A percentile compares a stretch with the other conserved stretches of the same genome.
Evolutionary conservation across 2,888 invertebrate species (phyloP).

Genomic region (Epinotia ramella): DNA sequence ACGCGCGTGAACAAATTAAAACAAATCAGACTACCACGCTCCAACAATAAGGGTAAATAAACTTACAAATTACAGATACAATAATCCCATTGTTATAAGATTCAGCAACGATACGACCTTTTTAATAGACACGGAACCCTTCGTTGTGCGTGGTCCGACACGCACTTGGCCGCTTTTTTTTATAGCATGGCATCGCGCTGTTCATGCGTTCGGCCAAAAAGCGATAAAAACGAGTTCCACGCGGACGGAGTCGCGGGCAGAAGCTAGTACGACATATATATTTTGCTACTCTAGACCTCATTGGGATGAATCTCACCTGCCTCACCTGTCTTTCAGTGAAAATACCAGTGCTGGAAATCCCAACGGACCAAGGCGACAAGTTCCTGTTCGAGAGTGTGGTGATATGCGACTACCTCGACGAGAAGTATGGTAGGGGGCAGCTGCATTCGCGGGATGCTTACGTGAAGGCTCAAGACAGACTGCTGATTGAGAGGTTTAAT

Average conservation of each 20-base stretch:
- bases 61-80: constrained; percentile 8
- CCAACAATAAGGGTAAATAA: constrained; percentile 7
- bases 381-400: constrained; percentile 92
- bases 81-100: constrained; percentile 20
- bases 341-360: constrained; percentile 91
- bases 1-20: background rate
- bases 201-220: too few relatives aligned
- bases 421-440: constrained; percentile 87
- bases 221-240: too few relatives aligned
- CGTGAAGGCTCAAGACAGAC: constrained; percentile 89
- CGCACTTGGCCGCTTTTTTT: too few relatives aligned
- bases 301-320: background rate
- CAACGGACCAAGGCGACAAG: constrained; percentile 84
- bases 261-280: too few relatives aligned
- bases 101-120: too few relatives aligned
- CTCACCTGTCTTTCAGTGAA: constrained; percentile 82
- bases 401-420: constrained; percentile 93
- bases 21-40: background rate
- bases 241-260: too few relatives aligned
- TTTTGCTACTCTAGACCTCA: too few relatives aligned
- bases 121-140: too few relatives aligned
- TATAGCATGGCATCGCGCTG: too few relatives aligned
- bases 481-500: constrained; percentile 90
- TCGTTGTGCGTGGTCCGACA: too few relatives aligned
- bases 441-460: constrained; percentile 88